Evolutionary conservation across 2,797 vertebrate species (phyloP), one percentile per base, ranked within the genome.

Genomic region (Hypotaenidia okinawae): DNA sequence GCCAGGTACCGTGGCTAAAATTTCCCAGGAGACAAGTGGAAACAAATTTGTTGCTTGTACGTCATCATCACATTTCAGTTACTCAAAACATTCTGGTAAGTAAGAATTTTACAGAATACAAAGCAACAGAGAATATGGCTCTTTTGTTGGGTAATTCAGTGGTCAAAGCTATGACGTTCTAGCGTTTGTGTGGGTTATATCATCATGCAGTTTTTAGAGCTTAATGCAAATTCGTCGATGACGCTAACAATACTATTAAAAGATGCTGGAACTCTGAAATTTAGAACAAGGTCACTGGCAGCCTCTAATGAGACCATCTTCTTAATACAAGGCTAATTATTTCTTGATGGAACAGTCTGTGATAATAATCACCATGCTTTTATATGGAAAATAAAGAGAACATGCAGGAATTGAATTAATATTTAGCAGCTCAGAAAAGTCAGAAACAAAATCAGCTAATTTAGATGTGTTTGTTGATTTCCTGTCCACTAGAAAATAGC

Each of bases 241-340:
- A 95, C 97, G 88, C 89, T 83, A 93, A 88, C 86, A 79, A 73
- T 6, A 55, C 96, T 97, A 95, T 97, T 97, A 97, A 97, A 97
- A 97, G 96, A 95, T 97, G 79, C 83, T 92, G 95, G 89, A 96
- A 94, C 91, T 95, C 91, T 87, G 87, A 86, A 95, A 97, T 96
- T 96, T 96, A 96, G 96, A 94, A 94, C 87, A 96, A 96, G 96
- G 97, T 97, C 97, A 96, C 70, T 93, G 84, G 30, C 18, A 94
- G 91, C 92, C 91, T 95, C 93, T 97, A 96, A 93, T 93, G 94
- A 97, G 95, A 94, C 62, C 90, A 88, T 74, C 63, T 93, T 77
- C 76, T 95, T 94, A 95, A 96, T 81, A 91, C 72, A 96, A 84
- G 88, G 78, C 93, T 97, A 95, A 97, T 97, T 95, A 95, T 97